Base-by-base conservation (phyloP, 2,113 vertebrate genomes). In the Sialia sialis region DNA sequence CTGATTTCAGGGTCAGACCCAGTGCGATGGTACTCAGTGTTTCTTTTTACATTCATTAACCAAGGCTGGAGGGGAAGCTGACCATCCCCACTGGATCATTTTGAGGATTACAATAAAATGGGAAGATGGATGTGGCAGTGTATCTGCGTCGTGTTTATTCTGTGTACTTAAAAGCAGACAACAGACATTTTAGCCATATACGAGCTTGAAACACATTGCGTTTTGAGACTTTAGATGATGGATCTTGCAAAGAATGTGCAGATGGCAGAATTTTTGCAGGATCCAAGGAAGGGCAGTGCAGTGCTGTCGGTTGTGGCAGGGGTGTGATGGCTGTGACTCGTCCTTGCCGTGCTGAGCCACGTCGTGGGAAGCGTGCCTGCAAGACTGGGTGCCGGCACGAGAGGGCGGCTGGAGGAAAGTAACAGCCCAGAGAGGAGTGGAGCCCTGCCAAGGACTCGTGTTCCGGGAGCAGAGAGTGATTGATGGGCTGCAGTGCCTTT, bases 81-180 rank as follows among this genome's bases (percentile, higher is more conserved):
- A 78, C 60, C 25, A 59, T 82, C 48, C 39, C 54, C 46, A 8
- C 10, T 54, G 70, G 55, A 58, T 84, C 56, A 18, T 63, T 75
- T 83, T 80, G 26, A 54, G 36, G 32, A 68, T 89, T 70, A 60
- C 59, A 94, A 97, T 97, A 97, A 97, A 97, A 83, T 39, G 66
- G 85, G 91, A 87, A 93, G 84, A 79, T 89, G 66, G 49, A 73
- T 4, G 7, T 1, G 13, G 38, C 60, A 34, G 46, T 5, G 36
- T 78, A 48, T 63, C 41, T 93, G 69, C 74, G 80, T 91, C 26
- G 3, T 79, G 30, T 84, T 91, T 91, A n/a, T 69, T 95, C 29
- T 2, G 10, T 1, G 4, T 69, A 25, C 38, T 36, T 75, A 20
- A 78, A 70, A 75, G 32, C 48, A 26, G 80, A 26, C 16, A 54